Conservation (phyloP, 2,888 invertebrate genomes). For the Tribolium freemani region DNA sequence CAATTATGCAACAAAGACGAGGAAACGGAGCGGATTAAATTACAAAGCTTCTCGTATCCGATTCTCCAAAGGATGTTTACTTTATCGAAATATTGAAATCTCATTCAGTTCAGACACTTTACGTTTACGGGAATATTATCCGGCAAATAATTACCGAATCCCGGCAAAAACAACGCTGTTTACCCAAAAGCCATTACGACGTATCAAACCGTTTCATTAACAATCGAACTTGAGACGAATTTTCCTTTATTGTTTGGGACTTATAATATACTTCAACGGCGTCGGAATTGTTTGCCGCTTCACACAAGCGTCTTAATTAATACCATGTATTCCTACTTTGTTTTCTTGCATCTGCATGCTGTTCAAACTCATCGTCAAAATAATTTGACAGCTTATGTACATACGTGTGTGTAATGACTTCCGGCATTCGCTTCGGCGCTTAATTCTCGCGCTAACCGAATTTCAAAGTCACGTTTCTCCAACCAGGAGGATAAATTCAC, state of each 20-base stretch:
- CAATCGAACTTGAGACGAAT: background rate
- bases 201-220: background rate
- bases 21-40: conserved; percentile 30
- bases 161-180: background rate
- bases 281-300: background rate
- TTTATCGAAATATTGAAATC: conserved; percentile 31
- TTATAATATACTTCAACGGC: background rate
- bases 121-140: background rate
- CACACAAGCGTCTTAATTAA: background rate
- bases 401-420: background rate
- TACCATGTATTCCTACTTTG: background rate
- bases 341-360: background rate
- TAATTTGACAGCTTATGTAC: background rate
- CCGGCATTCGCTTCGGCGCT: background rate
- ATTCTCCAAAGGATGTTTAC: conserved; percentile 28
- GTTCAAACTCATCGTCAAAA: background rate
- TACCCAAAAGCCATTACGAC: background rate
- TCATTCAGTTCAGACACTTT: background rate
- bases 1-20: conserved; percentile 35
- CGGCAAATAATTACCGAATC: conserved; percentile 17
- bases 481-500: no score
- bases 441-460: background rate
- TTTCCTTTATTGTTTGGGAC: background rate
- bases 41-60: conserved; percentile 20
- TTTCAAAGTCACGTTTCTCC: background rate